Evolutionary conservation across 2,113 vertebrate genomes (phyloP).

Genomic region (Grammomys dolichurus): DNA sequence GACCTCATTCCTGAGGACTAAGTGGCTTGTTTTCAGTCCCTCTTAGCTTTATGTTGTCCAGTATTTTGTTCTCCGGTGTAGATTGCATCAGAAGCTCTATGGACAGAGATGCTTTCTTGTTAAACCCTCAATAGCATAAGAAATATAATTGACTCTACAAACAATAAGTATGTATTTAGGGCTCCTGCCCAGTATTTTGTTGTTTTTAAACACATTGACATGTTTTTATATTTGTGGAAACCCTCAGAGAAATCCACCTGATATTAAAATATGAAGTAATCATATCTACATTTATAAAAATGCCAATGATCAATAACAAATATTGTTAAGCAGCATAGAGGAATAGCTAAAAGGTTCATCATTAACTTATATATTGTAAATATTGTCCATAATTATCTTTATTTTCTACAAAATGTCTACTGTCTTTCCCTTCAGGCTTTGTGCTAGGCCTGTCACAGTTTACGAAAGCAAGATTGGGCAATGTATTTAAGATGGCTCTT

Average conservation of each 20-base stretch:
- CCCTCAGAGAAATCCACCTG: background rate
- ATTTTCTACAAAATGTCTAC: background rate
- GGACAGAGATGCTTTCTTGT: background rate
- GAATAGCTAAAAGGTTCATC: slow-evolving; percentile 2
- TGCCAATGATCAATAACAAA: background rate
- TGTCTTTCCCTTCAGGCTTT: slow-evolving; percentile 25
- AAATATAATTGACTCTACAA: background rate
- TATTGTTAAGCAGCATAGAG: background rate
- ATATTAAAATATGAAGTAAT: background rate
- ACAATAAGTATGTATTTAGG: background rate
- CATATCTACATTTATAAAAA: background rate
- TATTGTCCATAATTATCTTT: background rate
- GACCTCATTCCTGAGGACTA: background rate
- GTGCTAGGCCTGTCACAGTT: background rate
- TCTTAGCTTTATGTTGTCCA: slow-evolving; percentile 18
- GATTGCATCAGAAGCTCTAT: background rate
- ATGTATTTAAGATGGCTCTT: background rate
- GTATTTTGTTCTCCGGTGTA: background rate
- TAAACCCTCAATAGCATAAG: background rate
- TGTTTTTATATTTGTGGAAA: slow-evolving; percentile 18
- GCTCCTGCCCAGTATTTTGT: background rate
- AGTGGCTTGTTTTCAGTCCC: slow-evolving; percentile 37
- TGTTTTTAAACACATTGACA: background rate
- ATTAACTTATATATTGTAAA: slow-evolving; percentile 1
- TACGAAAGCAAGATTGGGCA: background rate